Percentiles rank a stretch among this genome's conserved stretches.
Evolutionary conservation across 2,113 vertebrate genomes (phyloP).

Genomic region (Barnardius zonarius): DNA sequence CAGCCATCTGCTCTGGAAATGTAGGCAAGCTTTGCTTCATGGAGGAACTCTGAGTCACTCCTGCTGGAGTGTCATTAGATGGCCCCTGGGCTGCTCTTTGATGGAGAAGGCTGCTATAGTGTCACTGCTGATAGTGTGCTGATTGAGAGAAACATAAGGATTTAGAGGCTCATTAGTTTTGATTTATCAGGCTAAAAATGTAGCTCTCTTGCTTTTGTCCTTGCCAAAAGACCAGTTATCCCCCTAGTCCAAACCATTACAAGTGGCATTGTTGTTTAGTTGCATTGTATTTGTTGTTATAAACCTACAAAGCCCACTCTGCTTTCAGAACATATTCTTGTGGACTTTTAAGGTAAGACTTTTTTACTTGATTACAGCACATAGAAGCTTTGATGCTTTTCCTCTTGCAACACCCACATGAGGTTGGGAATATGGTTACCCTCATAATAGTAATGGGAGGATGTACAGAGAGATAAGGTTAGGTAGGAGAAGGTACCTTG

Average conservation of each 20-base stretch:
- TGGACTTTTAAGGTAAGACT: not conserved
- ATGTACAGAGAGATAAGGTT: not conserved
- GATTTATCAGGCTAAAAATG: conserved; percentile 41
- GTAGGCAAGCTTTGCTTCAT: conserved; percentile 1
- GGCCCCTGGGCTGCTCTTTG: not conserved
- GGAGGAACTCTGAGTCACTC: not conserved
- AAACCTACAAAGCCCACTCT: not conserved
- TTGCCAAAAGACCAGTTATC: not conserved
- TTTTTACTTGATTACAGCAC: not conserved
- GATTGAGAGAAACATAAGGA: conserved; percentile 11
- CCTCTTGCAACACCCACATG: not conserved
- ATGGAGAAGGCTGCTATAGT: not conserved
- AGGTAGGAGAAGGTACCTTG: not conserved
- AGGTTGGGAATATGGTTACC: not conserved
- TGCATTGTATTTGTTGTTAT: not conserved
- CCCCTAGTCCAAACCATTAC: not conserved
- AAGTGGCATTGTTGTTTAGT: not conserved
- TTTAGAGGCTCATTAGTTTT: conserved; percentile 44
- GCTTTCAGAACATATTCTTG: not conserved
- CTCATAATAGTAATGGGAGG: not conserved
- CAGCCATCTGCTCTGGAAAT: conserved; percentile 37
- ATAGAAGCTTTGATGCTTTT: not conserved
- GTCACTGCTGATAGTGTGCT: conserved; percentile 4
- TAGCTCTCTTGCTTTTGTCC: not conserved
- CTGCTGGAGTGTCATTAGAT: not conserved